Percentiles rank a stretch among this genome's conserved stretches.
phyloP scores from a whole-genome alignment of 2,797 vertebrate genomes.

The Acanthurus lineatus region DNA sequence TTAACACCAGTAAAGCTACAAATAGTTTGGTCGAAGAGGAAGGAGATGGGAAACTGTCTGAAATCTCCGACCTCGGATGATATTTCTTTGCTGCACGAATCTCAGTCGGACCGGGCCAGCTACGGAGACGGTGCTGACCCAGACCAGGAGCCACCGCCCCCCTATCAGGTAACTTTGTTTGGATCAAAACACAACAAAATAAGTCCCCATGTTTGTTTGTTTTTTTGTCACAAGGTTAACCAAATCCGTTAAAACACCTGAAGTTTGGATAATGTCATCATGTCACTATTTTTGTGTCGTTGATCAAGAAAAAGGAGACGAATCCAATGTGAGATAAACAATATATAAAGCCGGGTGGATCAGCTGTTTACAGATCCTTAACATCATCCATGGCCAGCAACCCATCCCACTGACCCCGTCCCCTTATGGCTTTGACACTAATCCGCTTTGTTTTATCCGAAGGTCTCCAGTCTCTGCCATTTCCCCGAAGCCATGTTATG shows the following conservation, averaged over 20 bases:
- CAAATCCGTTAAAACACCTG: neutral
- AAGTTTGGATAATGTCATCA: neutral
- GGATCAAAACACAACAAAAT: neutral
- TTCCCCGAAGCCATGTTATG: slow-evolving; percentile 39
- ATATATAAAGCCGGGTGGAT: slow-evolving; percentile 1
- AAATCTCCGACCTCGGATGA: slow-evolving; percentile 98
- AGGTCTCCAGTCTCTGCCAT: slow-evolving; percentile 45
- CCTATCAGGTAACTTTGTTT: slow-evolving; percentile 91
- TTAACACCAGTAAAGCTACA: slow-evolving; percentile 41
- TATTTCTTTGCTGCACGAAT: slow-evolving; percentile 97
- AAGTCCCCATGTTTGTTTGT: neutral
- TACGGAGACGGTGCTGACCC: slow-evolving; percentile 94
- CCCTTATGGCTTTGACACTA: slow-evolving; percentile 59
- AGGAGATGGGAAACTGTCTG: slow-evolving; percentile 97
- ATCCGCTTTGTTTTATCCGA: slow-evolving; percentile 79
- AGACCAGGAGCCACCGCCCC: slow-evolving; percentile 96
- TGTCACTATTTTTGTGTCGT: neutral
- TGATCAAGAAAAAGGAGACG: neutral
- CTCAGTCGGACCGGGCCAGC: slow-evolving; percentile 96
- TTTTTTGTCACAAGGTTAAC: neutral
- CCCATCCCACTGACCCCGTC: slow-evolving; percentile 57
- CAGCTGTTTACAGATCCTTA: slow-evolving; percentile 55
- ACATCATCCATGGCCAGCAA: slow-evolving; percentile 21
- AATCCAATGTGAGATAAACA: neutral
- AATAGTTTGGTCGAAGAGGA: slow-evolving; percentile 63